Conservation (phyloP, 2,797 vertebrate species). For the Neosalanx taihuensis region DNA sequence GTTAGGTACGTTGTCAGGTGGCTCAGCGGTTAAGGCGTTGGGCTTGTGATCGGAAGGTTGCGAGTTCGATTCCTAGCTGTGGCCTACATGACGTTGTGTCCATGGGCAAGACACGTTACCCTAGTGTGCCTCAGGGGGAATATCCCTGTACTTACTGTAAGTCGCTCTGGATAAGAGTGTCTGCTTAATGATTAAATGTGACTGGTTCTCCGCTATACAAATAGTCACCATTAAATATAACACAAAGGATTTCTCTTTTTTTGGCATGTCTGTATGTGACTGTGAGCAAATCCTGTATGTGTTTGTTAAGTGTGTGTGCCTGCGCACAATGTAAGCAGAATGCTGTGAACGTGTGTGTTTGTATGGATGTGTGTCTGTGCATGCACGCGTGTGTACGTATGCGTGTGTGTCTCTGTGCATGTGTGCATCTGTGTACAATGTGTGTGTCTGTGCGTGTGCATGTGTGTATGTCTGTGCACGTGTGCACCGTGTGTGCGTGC, state of each 20-base stretch:
- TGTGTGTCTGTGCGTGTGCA: neutral
- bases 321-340: neutral
- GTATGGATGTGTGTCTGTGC: neutral
- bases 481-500: neutral
- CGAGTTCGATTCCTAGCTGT: too few species aligned
- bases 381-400: neutral
- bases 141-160: too few species aligned
- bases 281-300: too few species aligned
- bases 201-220: too few species aligned
- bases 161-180: too few species aligned
- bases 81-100: too few species aligned
- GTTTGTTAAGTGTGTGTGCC: neutral
- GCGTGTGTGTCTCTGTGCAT: neutral
- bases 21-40: too few species aligned
- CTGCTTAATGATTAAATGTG: neutral
- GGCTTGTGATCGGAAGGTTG: too few species aligned
- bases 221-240: too few species aligned
- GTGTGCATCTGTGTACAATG: neutral
- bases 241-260: neutral
- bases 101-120: too few species aligned
- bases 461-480: neutral
- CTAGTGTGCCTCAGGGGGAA: too few species aligned
- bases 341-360: neutral
- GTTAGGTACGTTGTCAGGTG: too few species aligned
- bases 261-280: neutral